Evolutionary conservation across 2,888 invertebrate species (phyloP), one percentile per base, ranked within the genome.

Genomic region (Sinotaia quadrata): DNA sequence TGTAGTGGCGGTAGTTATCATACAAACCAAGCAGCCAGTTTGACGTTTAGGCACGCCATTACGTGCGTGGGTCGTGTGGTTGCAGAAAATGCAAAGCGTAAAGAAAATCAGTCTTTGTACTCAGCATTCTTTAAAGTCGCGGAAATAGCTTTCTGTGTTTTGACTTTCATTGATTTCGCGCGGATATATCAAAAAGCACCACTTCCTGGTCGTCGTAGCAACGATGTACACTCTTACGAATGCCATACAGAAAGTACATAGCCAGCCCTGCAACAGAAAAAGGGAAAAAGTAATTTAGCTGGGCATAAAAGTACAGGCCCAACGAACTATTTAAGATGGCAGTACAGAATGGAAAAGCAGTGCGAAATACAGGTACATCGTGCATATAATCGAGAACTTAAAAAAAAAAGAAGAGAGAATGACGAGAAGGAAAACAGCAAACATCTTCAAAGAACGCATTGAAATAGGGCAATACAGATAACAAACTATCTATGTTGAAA

Each of bases 181-280:
- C 69, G 10, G 79, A 77, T 29, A 84, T 80, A 70, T 83, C 84
- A 60, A 82, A 83, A n/a, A 84, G 70, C 21, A 84, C 76, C 0
- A 83, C 84, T 67, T 84, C 83, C 56, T 83, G 82, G 27, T 84
- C 83, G 56, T 83, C 83, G 10, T 67, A 52, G 8, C 54, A 65
- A 34, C 62, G 62, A 52, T 73, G 63, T 21, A 60, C 49, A 37
- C 87, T 87, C 76, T 85, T 78, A 52, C 83, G 79, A 8, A 87
- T 80, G 4, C 88, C 87, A 68, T 88, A 87, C 7, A 70, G 52
- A 60, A 87, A 82, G 69, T 88, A 88, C 37, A 88, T 73, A 7
- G 84, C 57, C 33, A 87, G 72, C 10, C 88, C 87, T 87, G 78
- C 24, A 79, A 75, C 27, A 54, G 10, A 1, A 10, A 2, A 54